phyloP scores from a whole-genome alignment of 92 coral and sea anemone species.

The Pocillopora grandis region DNA sequence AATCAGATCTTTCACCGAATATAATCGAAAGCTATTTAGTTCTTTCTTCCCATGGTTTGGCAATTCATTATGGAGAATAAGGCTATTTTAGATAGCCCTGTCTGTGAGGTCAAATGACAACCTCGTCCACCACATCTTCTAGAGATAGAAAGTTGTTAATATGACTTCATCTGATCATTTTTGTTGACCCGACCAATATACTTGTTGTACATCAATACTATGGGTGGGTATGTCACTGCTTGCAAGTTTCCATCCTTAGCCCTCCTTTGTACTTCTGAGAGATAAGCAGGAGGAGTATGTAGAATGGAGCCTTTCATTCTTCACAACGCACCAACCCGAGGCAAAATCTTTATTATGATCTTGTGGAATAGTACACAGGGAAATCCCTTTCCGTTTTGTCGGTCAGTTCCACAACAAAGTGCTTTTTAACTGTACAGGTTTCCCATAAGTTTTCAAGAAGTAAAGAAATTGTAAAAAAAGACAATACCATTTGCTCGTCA shows the following conservation, averaged over 20 bases:
- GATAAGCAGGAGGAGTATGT: neutral
- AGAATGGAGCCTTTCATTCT: constrained; percentile 24
- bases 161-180: constrained; percentile 42
- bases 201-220: constrained; percentile 23
- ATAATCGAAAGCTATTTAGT: constrained; percentile 8
- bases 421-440: constrained; percentile 26
- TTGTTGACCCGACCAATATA: constrained; percentile 51
- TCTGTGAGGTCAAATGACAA: constrained; percentile 33
- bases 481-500: too few relatives aligned
- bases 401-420: constrained; percentile 42
- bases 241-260: constrained; percentile 26
- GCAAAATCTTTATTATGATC: neutral
- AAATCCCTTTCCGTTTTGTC: constrained; percentile 28
- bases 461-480: neutral
- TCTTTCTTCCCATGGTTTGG: constrained; percentile 25
- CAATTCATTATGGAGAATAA: constrained; percentile 11
- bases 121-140: constrained; percentile 36
- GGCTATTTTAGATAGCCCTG: constrained; percentile 27
- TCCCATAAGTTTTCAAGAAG: constrained; percentile 2
- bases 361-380: constrained; percentile 24
- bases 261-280: constrained; percentile 36
- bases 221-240: constrained; percentile 17
- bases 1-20: constrained; percentile 21
- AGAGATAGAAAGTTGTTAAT: constrained; percentile 6
- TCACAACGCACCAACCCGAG: neutral